Evolutionary conservation across 2,888 invertebrate genomes (phyloP).

Genomic region (Chesias legatella): DNA sequence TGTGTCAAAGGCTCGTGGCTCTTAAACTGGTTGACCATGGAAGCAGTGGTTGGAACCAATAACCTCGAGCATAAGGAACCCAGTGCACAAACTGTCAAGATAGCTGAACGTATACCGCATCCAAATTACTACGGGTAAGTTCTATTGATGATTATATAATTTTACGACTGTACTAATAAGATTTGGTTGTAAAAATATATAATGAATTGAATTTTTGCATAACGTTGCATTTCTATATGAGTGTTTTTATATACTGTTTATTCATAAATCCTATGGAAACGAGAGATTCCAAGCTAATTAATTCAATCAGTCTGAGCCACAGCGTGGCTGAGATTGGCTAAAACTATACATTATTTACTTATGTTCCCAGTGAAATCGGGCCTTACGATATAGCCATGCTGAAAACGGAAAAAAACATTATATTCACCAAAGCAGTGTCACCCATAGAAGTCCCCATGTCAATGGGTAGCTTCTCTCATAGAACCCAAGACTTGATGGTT

Average conservation of each 20-base stretch:
- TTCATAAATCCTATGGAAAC: no score
- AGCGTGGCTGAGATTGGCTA: no score
- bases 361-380: constrained; percentile 59
- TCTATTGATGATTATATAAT: background rate
- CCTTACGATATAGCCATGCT: constrained; percentile 80
- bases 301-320: no score
- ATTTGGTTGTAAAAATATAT: no score
- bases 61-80: constrained; percentile 52
- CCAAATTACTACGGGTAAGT: constrained; percentile 68
- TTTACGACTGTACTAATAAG: no score
- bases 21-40: constrained; percentile 57
- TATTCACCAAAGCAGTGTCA: constrained; percentile 55
- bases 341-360: no score
- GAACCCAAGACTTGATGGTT: constrained; percentile 43
- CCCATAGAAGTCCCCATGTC: constrained; percentile 63
- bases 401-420: constrained; percentile 48
- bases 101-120: constrained; percentile 59
- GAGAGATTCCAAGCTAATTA: no score
- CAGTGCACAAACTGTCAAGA: constrained; percentile 53
- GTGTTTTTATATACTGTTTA: no score
- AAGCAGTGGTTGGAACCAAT: constrained; percentile 70
- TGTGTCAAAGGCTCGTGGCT: constrained; percentile 60
- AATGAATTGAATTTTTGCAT: no score
- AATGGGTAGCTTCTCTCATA: constrained; percentile 14
- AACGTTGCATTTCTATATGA: no score